Evolutionary conservation across 2,888 invertebrate genomes (phyloP).

Genomic region (Atrina japonica): DNA sequence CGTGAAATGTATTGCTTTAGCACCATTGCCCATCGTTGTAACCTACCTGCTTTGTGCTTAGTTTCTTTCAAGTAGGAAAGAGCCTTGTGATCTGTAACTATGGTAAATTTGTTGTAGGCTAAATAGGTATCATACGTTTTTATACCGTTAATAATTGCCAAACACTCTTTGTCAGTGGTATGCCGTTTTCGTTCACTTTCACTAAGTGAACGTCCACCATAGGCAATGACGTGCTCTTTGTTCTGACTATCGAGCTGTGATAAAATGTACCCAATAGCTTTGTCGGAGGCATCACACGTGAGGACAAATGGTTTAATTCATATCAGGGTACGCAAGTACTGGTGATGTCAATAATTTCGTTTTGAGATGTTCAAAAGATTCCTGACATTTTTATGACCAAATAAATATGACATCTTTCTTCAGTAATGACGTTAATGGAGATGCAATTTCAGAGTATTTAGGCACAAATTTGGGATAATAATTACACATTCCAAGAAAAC

Average conservation of each 20-base stretch:
- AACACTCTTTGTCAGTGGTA: neutral
- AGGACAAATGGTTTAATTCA: conserved; percentile 17
- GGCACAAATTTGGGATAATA: conserved; percentile 51
- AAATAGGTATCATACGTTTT: conserved; percentile 34
- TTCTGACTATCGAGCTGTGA: conserved; percentile 38
- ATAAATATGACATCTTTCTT: conserved; percentile 6
- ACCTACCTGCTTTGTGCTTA: conserved; percentile 24
- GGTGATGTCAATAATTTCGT: conserved; percentile 19
- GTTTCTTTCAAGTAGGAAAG: conserved; percentile 27
- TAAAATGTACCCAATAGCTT: conserved; percentile 40
- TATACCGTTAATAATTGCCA: conserved; percentile 12
- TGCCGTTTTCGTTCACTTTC: conserved; percentile 12
- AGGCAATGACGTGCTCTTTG: conserved; percentile 45
- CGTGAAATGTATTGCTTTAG: conserved; percentile 33
- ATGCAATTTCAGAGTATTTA: conserved; percentile 42
- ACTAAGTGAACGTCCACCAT: conserved; percentile 41
- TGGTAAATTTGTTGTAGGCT: conserved; percentile 24
- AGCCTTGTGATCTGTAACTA: conserved; percentile 42
- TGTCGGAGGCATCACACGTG: conserved; percentile 10
- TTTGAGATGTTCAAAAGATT: conserved; percentile 22
- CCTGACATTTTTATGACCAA: conserved; percentile 18
- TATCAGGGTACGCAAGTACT: conserved; percentile 13
- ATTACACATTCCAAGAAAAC: conserved; percentile 52
- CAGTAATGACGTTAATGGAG: conserved; percentile 29
- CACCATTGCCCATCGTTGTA: conserved; percentile 39